Percentiles rank a stretch among this genome's conserved stretches.
phyloP scores from a whole-genome alignment of 2,888 invertebrate genomes.

The Alviniconcha strummeri region DNA sequence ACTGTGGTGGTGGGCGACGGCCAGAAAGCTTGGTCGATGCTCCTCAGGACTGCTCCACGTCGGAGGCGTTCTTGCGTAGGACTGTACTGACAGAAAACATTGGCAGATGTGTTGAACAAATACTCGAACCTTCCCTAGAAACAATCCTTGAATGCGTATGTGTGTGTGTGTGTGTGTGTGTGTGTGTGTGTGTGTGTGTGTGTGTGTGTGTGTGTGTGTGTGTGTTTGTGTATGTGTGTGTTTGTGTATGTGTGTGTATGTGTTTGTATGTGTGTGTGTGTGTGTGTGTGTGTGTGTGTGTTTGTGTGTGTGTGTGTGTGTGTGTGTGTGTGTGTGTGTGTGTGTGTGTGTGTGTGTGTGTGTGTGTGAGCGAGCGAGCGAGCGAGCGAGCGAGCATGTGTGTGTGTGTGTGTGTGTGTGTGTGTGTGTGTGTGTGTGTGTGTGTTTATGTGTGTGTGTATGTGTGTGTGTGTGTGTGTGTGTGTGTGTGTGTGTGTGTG shows the following conservation, averaged over 20 bases:
- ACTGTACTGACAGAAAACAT: not conserved
- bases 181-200: not conserved
- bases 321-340: constrained; percentile 10
- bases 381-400: not conserved
- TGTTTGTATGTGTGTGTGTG: not conserved
- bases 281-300: not conserved
- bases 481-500: not conserved
- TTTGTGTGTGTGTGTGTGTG: not conserved
- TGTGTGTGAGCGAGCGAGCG: no score
- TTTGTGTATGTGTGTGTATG: not conserved
- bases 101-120: no score
- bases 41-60: not conserved
- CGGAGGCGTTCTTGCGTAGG: no score
- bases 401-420: not conserved
- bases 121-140: not conserved
- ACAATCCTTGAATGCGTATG: not conserved
- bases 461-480: constrained; percentile 14
- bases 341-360: constrained; percentile 20
- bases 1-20: not conserved
- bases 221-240: not conserved
- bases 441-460: constrained; percentile 8
- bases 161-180: not conserved
- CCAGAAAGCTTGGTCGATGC: not conserved
- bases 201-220: not conserved
- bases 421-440: not conserved